phyloP scores from a whole-genome alignment of 2,113 vertebrate species.

The Caranx ignobilis region DNA sequence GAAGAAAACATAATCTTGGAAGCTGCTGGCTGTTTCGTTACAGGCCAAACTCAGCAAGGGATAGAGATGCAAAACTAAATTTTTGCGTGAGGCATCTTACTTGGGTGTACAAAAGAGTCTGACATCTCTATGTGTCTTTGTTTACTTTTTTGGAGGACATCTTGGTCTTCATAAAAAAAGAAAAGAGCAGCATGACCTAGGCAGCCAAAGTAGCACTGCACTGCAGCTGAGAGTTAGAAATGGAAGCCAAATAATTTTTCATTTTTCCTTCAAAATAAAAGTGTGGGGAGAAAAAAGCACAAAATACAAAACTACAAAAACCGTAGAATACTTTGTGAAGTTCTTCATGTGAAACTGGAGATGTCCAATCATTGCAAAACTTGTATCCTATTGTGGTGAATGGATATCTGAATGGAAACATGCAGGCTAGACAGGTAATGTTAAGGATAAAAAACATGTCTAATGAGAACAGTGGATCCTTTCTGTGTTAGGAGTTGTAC shows the following conservation, averaged over 20 bases:
- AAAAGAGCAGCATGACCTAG: conserved; percentile 24
- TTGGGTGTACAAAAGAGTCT: neutral
- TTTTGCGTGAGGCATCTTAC: neutral
- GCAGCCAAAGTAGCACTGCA: neutral
- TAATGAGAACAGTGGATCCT: neutral
- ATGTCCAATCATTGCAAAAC: conserved; percentile 18
- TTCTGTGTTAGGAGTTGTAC: conserved; percentile 9
- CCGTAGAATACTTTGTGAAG: conserved; percentile 5
- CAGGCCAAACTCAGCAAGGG: neutral
- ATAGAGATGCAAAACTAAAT: neutral
- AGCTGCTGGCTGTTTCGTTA: neutral
- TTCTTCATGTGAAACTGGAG: conserved; percentile 7
- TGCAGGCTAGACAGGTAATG: conserved; percentile 17
- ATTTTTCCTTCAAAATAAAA: conserved; percentile 30
- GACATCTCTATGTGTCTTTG: neutral
- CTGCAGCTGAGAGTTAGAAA: conserved; percentile 6
- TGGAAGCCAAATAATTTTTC: conserved; percentile 18
- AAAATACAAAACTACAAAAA: neutral
- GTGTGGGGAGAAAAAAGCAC: neutral
- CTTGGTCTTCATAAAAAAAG: conserved; percentile 3
- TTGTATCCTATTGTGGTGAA: neutral
- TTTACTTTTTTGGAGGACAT: conserved; percentile 17
- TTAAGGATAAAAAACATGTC: conserved; percentile 34
- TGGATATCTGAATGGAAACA: conserved; percentile 19
- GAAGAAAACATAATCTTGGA: neutral